phyloP scores from a whole-genome alignment of 2,888 invertebrate genomes.

The Parnassius smintheus region DNA sequence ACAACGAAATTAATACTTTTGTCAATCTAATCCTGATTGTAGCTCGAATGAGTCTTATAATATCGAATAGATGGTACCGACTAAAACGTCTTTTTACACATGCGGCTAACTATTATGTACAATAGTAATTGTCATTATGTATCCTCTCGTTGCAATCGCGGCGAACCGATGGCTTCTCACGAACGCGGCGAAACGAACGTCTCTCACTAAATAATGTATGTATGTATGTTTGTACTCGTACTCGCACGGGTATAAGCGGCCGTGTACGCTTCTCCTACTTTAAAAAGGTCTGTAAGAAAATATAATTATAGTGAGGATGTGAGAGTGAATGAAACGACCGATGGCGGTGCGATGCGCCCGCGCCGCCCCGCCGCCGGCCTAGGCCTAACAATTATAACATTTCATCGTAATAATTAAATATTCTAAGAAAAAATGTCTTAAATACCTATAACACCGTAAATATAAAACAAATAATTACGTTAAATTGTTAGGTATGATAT shows the following conservation, averaged over 20 bases:
- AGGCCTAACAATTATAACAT: constrained; percentile 77
- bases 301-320: constrained; percentile 80
- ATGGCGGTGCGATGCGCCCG: constrained; percentile 55
- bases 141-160: constrained; percentile 73
- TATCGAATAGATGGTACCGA: constrained; percentile 77
- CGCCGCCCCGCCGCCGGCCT: constrained; percentile 61
- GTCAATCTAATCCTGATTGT: constrained; percentile 72
- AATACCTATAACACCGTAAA: constrained; percentile 81
- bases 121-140: constrained; percentile 64
- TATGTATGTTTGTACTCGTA: constrained; percentile 64
- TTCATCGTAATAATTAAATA: constrained; percentile 80
- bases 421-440: constrained; percentile 81
- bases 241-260: constrained; percentile 76
- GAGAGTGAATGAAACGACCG: constrained; percentile 74
- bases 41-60: constrained; percentile 77
- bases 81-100: constrained; percentile 67
- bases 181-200: constrained; percentile 72
- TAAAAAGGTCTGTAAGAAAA: constrained; percentile 79
- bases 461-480: constrained; percentile 81
- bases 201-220: constrained; percentile 71
- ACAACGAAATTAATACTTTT: constrained; percentile 70
- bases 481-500: constrained; percentile 81
- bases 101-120: constrained; percentile 80
- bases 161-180: constrained; percentile 80
- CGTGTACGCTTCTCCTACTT: constrained; percentile 77